Evolutionary conservation across 1,140 invertebrate species (phyloP).

Genomic region (Nilaparvata lugens): DNA sequence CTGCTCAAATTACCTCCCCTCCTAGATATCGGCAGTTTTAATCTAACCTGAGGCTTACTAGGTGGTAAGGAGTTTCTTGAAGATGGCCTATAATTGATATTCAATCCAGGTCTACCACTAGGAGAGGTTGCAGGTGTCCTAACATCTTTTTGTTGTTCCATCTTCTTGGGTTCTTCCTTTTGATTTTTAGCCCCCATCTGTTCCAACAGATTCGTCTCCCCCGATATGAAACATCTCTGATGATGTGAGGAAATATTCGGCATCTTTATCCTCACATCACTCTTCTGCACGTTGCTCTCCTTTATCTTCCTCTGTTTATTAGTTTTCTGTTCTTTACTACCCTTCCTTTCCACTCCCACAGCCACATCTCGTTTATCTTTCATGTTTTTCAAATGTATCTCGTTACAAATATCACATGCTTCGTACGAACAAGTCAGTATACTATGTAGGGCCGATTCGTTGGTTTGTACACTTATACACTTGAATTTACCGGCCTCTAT

Average conservation of each 20-base stretch:
- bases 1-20: constrained; percentile 6
- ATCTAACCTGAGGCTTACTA: too few species aligned
- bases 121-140: too few species aligned
- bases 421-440: neutral
- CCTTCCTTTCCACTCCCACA: too few species aligned
- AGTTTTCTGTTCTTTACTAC: too few species aligned
- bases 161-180: too few species aligned
- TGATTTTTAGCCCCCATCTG: too few species aligned
- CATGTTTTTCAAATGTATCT: neutral
- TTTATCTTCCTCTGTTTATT: neutral
- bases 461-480: neutral
- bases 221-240: neutral
- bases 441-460: neutral
- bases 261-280: neutral
- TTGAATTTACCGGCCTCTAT: neutral
- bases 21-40: neutral
- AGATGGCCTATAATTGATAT: too few species aligned
- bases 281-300: constrained; percentile 1
- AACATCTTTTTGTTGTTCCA: too few species aligned
- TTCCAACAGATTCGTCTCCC: too few species aligned
- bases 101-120: too few species aligned
- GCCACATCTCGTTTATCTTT: too few species aligned
- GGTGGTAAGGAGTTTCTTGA: too few species aligned
- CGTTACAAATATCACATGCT: neutral
- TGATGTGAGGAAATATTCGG: constrained; percentile 1